Conservation (phyloP, 2,797 vertebrate genomes). For the Halcyon badia region DNA sequence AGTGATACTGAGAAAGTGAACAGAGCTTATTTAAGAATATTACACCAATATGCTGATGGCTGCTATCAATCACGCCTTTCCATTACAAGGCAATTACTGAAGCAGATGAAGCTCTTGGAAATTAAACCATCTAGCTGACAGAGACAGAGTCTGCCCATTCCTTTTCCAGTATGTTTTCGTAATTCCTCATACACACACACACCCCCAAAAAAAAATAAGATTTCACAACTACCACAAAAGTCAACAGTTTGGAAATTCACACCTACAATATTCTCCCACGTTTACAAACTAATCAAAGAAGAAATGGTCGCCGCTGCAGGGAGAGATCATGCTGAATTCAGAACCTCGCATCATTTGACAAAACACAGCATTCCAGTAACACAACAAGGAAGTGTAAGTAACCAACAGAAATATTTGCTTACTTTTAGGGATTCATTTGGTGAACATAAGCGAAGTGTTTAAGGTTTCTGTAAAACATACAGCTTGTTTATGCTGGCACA, state of each 20-base stretch:
- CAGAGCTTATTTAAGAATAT: neutral
- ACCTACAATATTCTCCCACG: neutral
- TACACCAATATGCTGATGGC: neutral
- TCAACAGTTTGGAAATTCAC: neutral
- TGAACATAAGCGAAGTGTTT: neutral
- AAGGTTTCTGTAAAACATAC: neutral
- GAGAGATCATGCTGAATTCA: neutral
- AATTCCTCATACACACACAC: neutral
- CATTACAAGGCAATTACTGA: constrained; percentile 19
- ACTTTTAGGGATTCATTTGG: neutral
- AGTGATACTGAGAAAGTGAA: neutral
- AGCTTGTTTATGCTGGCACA: neutral
- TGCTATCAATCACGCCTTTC: constrained; percentile 27
- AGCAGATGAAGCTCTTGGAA: constrained; percentile 16
- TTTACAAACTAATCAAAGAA: neutral
- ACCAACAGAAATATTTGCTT: neutral
- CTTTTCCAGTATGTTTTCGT: neutral
- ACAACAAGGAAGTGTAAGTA: neutral
- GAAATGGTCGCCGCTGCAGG: neutral
- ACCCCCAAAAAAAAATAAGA: no score
- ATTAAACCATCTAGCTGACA: neutral
- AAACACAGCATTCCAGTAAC: neutral
- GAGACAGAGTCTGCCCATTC: neutral
- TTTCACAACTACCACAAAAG: neutral
- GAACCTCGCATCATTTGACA: neutral